Percentiles rank a stretch among this genome's conserved stretches.
phyloP scores from a whole-genome alignment of 2,797 vertebrate genomes.

The Clarias platycephalus region DNA sequence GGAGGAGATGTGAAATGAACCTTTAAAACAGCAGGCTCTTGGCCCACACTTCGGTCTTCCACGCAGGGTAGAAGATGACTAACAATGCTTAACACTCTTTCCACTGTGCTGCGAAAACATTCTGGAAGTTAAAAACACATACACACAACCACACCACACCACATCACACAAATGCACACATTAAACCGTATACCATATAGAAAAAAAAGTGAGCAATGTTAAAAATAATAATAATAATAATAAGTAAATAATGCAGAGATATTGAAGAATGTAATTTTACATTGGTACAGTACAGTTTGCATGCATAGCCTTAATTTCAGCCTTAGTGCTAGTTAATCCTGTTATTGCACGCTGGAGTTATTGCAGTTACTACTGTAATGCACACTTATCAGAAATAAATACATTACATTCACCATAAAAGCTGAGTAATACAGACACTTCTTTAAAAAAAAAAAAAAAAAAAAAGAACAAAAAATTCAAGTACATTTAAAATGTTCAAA shows the following conservation, averaged over 20 bases:
- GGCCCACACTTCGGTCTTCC: constrained; percentile 66
- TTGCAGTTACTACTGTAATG: constrained; percentile 61
- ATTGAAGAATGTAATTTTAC: constrained; percentile 53
- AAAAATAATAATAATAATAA: not conserved
- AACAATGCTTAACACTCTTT: constrained; percentile 55
- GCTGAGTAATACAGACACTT: constrained; percentile 62
- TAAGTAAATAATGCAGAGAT: constrained; percentile 27
- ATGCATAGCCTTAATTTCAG: constrained; percentile 71
- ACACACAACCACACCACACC: constrained; percentile 23
- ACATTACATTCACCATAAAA: constrained; percentile 66
- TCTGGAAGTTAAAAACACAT: constrained; percentile 28
- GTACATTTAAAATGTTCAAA: not conserved
- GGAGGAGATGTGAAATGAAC: constrained; percentile 73
- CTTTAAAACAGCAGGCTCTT: constrained; percentile 74
- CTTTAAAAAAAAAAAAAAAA: constrained; percentile 67
- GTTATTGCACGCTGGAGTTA: constrained; percentile 63
- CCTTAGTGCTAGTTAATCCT: constrained; percentile 65
- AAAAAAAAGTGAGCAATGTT: not conserved
- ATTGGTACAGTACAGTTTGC: constrained; percentile 61
- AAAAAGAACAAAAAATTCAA: constrained; percentile 58
- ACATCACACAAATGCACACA: constrained; percentile 19
- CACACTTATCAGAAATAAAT: constrained; percentile 73
- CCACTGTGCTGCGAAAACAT: constrained; percentile 47
- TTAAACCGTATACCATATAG: constrained; percentile 16
- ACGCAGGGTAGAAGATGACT: constrained; percentile 57